Base-by-base conservation (phyloP, 1,140 invertebrate species). In the Tetramorium alpestre region DNA sequence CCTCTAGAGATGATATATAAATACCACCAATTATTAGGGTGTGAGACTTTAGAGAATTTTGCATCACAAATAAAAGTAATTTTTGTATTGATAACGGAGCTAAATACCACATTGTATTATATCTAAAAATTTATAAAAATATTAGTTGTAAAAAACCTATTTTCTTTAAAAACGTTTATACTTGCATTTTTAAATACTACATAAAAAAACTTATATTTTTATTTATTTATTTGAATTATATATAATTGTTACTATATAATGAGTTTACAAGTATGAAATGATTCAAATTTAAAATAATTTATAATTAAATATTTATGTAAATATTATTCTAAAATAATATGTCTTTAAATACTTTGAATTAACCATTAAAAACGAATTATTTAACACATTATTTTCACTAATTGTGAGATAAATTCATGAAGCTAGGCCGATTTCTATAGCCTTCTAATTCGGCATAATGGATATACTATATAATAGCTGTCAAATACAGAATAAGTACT, bases 51-150 rank as follows among this genome's bases (percentile, higher is more conserved):
- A 65, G 0, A 85, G 62, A 78, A 81, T 70, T 81, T 33, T 88
- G 60, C 87, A 91, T 86, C 44, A 69, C 65, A n/a, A 88, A 51
- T 72, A 88, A 64, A 13, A 90, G 65, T 16, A 90, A 73, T 75
- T 85, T 88, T 49, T 91, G 82, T 18, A 56, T 22, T 8, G 76
- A 56, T 28, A 78, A 13, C 1, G 88, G 78, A 41, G 81, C 51
- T 47, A 33, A 62, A 49, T 89, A 86, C 87, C 89, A 91, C 28
- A 89, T 49, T 3, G 65, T 78, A 16, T 6, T 44, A 58, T 85
- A 91, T 7, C 88, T 91, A 22, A 28, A 47, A 28, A 58, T 11
- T 54, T 25, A 44, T 18, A 38, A 38, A 78, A 13, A 28, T 78
- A 0, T n/a, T 69, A 7, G 0, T 49, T 47, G n/a, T 47, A 22